Evolutionary conservation across 2,113 vertebrate genomes (phyloP).

Genomic region (Diadophis punctatus): DNA sequence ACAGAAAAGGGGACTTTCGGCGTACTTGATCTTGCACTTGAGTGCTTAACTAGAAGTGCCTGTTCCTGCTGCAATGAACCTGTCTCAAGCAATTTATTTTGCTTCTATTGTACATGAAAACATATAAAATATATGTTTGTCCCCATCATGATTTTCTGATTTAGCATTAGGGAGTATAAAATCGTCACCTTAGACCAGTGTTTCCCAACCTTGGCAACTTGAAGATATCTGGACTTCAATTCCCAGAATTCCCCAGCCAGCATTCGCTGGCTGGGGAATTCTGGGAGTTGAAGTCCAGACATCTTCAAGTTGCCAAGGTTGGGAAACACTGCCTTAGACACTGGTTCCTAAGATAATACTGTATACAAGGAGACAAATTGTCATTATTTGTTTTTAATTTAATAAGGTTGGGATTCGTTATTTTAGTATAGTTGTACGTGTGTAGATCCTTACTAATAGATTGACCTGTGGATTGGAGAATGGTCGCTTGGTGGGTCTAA

Average conservation of each 20-base stretch:
- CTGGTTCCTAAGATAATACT: neutral
- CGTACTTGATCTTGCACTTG: slow-evolving; percentile 29
- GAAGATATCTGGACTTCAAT: too few relatives aligned
- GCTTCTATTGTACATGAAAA: neutral
- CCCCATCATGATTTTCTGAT: neutral
- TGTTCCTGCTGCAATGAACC: neutral
- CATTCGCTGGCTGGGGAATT: too few relatives aligned
- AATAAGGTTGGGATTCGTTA: neutral
- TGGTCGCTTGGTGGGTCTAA: neutral
- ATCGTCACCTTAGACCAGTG: too few relatives aligned
- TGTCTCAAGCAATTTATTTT: neutral
- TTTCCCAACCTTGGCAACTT: too few relatives aligned
- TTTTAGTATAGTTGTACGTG: neutral
- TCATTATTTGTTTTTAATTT: neutral
- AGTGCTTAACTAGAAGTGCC: neutral
- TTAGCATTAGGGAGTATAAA: neutral
- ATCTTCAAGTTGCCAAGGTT: too few relatives aligned
- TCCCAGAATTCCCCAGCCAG: too few relatives aligned
- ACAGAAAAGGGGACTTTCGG: slow-evolving; percentile 10
- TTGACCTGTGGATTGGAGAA: neutral
- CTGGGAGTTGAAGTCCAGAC: too few relatives aligned
- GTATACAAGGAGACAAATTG: neutral
- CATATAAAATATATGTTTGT: neutral
- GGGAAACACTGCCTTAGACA: too few relatives aligned
- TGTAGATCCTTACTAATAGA: neutral